A percentile compares a stretch with the other conserved stretches of the same genome.
These are phyloP conservation scores for Muscicapa comitata DNA, from an alignment of 2,797 vertebrate genomes.

Conservation along the genomic window DNA sequence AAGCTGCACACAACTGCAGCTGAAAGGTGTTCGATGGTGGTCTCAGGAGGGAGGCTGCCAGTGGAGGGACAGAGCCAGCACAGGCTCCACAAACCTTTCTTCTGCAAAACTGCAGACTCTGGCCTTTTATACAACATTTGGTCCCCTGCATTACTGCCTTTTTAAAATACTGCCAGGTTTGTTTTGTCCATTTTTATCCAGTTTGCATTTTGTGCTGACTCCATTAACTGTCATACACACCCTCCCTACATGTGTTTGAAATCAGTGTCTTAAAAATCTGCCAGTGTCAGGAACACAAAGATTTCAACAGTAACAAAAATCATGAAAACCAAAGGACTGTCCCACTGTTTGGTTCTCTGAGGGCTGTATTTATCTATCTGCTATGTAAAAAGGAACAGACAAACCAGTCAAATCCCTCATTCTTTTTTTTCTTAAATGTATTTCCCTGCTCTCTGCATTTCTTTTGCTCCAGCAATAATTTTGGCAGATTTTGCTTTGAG, in stretches of 20 bases:
- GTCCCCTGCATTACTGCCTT: neutral
- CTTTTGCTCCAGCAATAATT: slow-evolving; percentile 42
- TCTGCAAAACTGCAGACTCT: neutral
- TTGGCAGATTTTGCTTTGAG: slow-evolving; percentile 40
- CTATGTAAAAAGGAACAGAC: slow-evolving; percentile 8
- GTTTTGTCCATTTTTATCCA: neutral
- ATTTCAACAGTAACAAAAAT: neutral
- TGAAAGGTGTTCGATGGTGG: slow-evolving; percentile 53
- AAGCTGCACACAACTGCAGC: slow-evolving; percentile 34
- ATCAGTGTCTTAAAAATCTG: slow-evolving; percentile 10
- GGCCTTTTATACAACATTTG: neutral
- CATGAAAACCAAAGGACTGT: neutral
- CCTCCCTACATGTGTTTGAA: neutral
- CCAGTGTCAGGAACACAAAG: neutral
- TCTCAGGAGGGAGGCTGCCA: slow-evolving; percentile 22
- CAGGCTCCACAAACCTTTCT: neutral
- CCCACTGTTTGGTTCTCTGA: slow-evolving; percentile 17
- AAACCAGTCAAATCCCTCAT: neutral
- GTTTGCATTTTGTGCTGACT: neutral
- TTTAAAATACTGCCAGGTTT: neutral
- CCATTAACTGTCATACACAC: neutral
- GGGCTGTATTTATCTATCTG: neutral
- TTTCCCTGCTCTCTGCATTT: slow-evolving; percentile 1
- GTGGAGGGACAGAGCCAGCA: neutral
- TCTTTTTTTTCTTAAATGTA: neutral